Percentiles rank a stretch among this genome's conserved stretches.
phyloP scores from a whole-genome alignment of 2,888 invertebrate species.

The Rutpela maculata region DNA sequence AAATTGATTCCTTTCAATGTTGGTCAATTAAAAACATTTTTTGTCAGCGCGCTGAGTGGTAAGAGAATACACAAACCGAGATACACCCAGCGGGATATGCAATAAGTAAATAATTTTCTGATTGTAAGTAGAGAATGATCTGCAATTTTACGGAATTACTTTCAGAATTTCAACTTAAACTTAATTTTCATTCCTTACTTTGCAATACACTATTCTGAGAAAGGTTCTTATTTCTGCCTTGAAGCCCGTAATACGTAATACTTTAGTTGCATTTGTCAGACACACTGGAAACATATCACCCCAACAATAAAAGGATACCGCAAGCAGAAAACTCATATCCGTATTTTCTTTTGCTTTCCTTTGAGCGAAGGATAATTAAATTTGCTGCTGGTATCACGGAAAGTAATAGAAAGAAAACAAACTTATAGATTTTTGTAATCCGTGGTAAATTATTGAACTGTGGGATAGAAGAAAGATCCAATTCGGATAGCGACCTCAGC shows the following conservation, averaged over 20 bases:
- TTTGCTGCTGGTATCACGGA: not conserved
- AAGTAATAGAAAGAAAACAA: slow-evolving; percentile 10
- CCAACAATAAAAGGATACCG: not conserved
- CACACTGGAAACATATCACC: not conserved
- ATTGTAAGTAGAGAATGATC: too few species aligned
- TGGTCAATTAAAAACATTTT: too few species aligned
- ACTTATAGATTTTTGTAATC: slow-evolving; percentile 9
- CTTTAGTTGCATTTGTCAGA: not conserved
- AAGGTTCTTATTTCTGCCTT: not conserved
- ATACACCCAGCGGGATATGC: too few species aligned
- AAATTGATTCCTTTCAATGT: too few species aligned
- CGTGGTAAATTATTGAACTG: slow-evolving; percentile 5
- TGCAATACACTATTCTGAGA: not conserved
- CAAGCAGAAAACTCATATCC: slow-evolving; percentile 7
- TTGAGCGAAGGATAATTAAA: slow-evolving; percentile 6
- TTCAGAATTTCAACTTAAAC: not conserved
- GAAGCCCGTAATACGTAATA: not conserved
- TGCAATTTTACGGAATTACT: too few species aligned
- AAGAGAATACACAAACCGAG: too few species aligned
- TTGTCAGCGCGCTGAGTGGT: too few species aligned
- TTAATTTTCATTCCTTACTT: not conserved
- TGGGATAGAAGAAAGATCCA: not conserved
- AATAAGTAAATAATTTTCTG: too few species aligned
- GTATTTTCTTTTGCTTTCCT: not conserved
- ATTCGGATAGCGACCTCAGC: not conserved